These are phyloP conservation scores for Malurus leucopterus DNA, from an alignment of 2,797 vertebrate genomes.

Conservation along the genomic window DNA sequence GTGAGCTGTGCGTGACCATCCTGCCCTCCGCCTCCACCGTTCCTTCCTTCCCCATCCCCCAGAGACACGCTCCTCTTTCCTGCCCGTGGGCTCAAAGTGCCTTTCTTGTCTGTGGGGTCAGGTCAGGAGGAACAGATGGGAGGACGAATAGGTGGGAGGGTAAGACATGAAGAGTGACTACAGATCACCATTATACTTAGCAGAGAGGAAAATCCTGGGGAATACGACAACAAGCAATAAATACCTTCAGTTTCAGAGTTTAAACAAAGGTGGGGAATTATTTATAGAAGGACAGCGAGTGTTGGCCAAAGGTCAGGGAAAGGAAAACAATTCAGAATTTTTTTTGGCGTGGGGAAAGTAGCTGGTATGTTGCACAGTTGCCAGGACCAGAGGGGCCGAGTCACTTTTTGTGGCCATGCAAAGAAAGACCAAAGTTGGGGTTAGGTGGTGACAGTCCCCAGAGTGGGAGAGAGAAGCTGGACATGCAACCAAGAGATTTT, in stretches of 20 bases:
- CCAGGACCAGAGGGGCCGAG: background rate
- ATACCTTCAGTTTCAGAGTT: slow-evolving; percentile 40
- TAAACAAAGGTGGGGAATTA: slow-evolving; percentile 56
- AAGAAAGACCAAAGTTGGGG: background rate
- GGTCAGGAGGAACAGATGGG: background rate
- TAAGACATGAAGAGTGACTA: background rate
- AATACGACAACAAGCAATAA: slow-evolving; percentile 40
- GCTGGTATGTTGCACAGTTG: background rate
- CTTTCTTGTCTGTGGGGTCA: background rate
- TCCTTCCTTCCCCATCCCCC: background rate
- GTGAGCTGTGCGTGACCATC: background rate
- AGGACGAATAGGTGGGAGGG: background rate
- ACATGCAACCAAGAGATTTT: background rate
- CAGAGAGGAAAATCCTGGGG: background rate
- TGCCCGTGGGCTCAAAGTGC: background rate
- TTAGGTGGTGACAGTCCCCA: background rate
- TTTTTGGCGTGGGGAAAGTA: background rate
- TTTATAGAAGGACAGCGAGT: slow-evolving; percentile 8
- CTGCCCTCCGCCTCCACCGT: fast-evolving
- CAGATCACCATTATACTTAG: background rate
- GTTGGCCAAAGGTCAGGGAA: slow-evolving; percentile 47
- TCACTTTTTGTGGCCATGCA: background rate
- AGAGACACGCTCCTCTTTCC: background rate
- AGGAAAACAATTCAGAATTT: background rate
- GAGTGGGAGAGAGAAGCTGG: background rate